Evolutionary conservation across 1,140 invertebrate species (phyloP).

Genomic region (Oryzaephilus surinamensis): DNA sequence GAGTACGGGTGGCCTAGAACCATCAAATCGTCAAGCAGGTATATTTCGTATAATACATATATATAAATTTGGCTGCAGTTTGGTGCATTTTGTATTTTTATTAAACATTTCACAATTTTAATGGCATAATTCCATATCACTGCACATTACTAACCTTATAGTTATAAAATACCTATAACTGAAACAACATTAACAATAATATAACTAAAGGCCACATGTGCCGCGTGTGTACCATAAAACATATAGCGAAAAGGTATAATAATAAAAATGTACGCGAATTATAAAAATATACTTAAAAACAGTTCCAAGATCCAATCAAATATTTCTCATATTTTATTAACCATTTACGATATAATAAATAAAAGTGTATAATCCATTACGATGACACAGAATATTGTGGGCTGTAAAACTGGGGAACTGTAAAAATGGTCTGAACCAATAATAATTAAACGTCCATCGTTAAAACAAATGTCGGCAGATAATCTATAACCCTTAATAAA

Average conservation of each 20-base stretch:
- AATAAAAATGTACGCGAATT: too few relatives aligned
- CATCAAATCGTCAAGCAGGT: not conserved
- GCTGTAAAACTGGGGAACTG: conserved; percentile 20
- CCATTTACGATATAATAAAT: conserved; percentile 29
- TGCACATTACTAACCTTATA: too few relatives aligned
- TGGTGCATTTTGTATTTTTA: not conserved
- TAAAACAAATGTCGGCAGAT: conserved; percentile 25
- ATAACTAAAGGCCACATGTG: too few relatives aligned
- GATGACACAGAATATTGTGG: conserved; percentile 19
- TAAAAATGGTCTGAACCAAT: conserved; percentile 23
- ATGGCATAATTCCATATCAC: too few relatives aligned
- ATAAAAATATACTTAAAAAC: too few relatives aligned
- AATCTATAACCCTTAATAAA: conserved; percentile 23
- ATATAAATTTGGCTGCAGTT: too few relatives aligned
- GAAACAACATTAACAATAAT: too few relatives aligned
- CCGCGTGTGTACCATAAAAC: too few relatives aligned
- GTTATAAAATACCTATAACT: too few relatives aligned
- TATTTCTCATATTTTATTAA: conserved; percentile 22
- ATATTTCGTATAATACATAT: not conserved
- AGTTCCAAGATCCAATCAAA: conserved; percentile 22
- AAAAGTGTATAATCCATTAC: conserved; percentile 19
- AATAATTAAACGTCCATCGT: conserved; percentile 29
- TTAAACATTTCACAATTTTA: not conserved
- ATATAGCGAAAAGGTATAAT: too few relatives aligned
- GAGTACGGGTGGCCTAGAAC: conserved; percentile 13